Base-by-base conservation (phyloP, 2,113 vertebrate species). In the Verasper variegatus region DNA sequence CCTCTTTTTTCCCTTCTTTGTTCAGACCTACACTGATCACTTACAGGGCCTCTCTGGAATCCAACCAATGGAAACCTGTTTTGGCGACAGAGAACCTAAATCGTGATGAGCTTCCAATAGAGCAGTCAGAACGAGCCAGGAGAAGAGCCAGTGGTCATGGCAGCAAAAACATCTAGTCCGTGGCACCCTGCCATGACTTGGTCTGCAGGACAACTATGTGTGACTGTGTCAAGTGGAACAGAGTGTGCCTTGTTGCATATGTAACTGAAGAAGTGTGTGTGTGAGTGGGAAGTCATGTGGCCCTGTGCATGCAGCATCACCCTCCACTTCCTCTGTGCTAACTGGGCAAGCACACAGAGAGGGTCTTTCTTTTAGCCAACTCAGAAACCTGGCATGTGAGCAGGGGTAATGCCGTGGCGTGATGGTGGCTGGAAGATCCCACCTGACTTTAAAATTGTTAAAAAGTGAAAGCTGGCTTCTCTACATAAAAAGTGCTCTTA, bases 261-360 rank as follows among this genome's bases (percentile, higher is more conserved):
- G 55, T 65, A 60, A 23, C 45, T 66, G 20, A 80, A 69, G 54
- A 59, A 73, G 15, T 42, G 40, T 55, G 62, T 55, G 62, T 76
- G 63, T 66, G 82, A 65, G 74, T 78, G 55, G 86, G 67, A 81
- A 84, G 80, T 93, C 89, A 91, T 82, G 74, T 12, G 74, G 82
- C 70, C 71, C 24, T 55, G 66, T 63, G 79, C 27, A 64, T 24
- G 69, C 78, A 83, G 82, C 63, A 54, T 35, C 68, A 67, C 59
- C 47, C 78, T 79, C 58, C 51, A 74, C 76, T 85, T 83, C 76
- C 68, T 78, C 83, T 45, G 37, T 61, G 71, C 47, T 64, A 72
- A 71, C 76, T 56, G 66, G 26, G 21, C 51, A 26, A 40, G 42
- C 17, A 80, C 67, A 90, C 85, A 92, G 76, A 89, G 80, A 66